These are phyloP conservation scores for Hemibagrus guttatus DNA, from an alignment of 2,797 vertebrate genomes.

Conservation along the genomic window DNA sequence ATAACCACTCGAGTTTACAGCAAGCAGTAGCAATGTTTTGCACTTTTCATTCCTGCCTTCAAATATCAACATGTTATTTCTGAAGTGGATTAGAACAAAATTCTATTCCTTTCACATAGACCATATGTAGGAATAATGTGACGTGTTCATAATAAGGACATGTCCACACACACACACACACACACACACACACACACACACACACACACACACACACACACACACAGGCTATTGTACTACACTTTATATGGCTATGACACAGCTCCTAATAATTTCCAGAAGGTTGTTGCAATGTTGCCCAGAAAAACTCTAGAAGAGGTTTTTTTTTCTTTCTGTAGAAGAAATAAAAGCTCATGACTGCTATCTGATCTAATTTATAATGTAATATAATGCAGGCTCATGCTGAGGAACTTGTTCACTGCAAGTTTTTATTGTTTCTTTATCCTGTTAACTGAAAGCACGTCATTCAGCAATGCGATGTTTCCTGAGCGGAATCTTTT, in stretches of 20 bases:
- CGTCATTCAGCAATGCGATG: too few relatives aligned
- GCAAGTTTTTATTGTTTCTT: background rate
- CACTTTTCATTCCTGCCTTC: background rate
- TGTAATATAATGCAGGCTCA: background rate
- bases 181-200: background rate
- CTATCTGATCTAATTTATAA: background rate
- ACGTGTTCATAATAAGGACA: background rate
- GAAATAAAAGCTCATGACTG: background rate
- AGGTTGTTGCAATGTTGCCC: background rate
- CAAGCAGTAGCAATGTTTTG: background rate
- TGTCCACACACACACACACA: background rate
- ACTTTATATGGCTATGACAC: background rate
- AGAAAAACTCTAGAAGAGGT: too few relatives aligned
- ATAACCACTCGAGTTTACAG: background rate
- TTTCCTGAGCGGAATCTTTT: background rate
- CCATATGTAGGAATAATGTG: background rate
- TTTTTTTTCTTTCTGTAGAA: too few relatives aligned
- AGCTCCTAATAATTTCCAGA: background rate
- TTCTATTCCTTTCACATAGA: background rate
- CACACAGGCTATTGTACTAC: background rate
- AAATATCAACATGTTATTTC: background rate
- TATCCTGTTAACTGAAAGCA: background rate
- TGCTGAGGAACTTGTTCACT: background rate
- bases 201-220: background rate
- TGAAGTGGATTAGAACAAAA: background rate